Conservation (phyloP, 2,797 vertebrate genomes). For the Peromyscus nudipes region DNA sequence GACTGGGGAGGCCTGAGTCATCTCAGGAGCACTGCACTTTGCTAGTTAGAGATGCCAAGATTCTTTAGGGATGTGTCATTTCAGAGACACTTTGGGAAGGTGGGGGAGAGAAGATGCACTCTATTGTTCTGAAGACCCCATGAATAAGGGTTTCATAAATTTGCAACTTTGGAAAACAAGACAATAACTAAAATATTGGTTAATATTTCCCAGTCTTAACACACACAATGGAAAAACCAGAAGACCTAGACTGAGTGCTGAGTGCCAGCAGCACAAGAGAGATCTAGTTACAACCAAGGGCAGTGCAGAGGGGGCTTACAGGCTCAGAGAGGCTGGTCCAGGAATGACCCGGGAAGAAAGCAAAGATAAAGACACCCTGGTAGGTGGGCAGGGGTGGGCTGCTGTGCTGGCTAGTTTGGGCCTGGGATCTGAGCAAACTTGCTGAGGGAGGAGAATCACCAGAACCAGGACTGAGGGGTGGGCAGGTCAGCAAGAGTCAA, state of each 20-base stretch:
- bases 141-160: background rate
- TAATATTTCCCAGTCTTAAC: background rate
- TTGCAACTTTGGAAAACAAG: slow-evolving; percentile 46
- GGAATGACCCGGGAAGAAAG: background rate
- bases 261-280: background rate
- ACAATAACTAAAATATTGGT: slow-evolving; percentile 12
- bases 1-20: background rate
- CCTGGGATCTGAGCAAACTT: background rate
- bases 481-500: background rate
- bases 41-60: background rate
- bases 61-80: slow-evolving; percentile 3
- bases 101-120: background rate
- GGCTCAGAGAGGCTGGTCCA: background rate
- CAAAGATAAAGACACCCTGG: background rate
- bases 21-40: no score
- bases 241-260: background rate
- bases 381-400: background rate
- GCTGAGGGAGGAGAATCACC: background rate
- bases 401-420: background rate
- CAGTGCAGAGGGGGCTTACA: background rate
- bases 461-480: background rate
- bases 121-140: background rate
- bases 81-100: slow-evolving; percentile 20
- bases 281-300: background rate
- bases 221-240: background rate